phyloP scores from a whole-genome alignment of 2,888 invertebrate genomes.

The Cheilosia vernalis region DNA sequence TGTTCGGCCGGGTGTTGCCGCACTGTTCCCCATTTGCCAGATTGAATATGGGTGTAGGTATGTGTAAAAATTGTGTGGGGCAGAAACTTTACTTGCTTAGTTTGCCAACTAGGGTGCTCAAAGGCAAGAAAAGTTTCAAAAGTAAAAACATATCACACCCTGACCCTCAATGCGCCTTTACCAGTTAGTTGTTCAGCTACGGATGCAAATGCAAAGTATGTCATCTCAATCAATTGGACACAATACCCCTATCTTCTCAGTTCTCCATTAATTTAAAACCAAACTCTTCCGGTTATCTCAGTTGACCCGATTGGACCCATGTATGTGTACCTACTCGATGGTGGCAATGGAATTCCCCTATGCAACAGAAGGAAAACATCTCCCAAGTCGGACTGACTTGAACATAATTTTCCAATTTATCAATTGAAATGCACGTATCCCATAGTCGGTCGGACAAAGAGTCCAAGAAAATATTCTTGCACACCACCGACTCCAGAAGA shows the following conservation, averaged over 20 bases:
- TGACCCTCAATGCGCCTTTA: too few species aligned
- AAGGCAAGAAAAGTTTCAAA: too few species aligned
- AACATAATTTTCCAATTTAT: constrained; percentile 72
- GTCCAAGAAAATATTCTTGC: constrained; percentile 1
- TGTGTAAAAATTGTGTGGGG: not conserved
- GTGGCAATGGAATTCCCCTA: constrained; percentile 43
- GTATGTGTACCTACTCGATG: constrained; percentile 11
- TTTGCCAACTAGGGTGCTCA: too few species aligned
- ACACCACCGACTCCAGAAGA: not conserved
- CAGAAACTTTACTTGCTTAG: too few species aligned
- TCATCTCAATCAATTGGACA: not conserved
- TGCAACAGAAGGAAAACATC: constrained; percentile 5
- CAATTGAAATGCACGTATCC: constrained; percentile 65
- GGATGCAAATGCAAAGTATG: not conserved
- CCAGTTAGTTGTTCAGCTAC: too few species aligned
- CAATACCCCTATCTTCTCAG: not conserved
- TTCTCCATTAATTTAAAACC: constrained; percentile 30
- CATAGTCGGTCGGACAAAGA: constrained; percentile 20
- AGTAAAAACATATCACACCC: too few species aligned
- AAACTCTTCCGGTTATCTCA: constrained; percentile 44
- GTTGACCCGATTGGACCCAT: constrained; percentile 3
- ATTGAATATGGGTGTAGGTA: not conserved
- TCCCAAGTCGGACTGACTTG: constrained; percentile 50
- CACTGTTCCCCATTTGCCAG: not conserved
- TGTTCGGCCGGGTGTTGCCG: not conserved